A percentile compares a stretch with the other conserved stretches of the same genome.
Conservation (phyloP, 2,113 vertebrate species). For the Pituophis catenifer region DNA sequence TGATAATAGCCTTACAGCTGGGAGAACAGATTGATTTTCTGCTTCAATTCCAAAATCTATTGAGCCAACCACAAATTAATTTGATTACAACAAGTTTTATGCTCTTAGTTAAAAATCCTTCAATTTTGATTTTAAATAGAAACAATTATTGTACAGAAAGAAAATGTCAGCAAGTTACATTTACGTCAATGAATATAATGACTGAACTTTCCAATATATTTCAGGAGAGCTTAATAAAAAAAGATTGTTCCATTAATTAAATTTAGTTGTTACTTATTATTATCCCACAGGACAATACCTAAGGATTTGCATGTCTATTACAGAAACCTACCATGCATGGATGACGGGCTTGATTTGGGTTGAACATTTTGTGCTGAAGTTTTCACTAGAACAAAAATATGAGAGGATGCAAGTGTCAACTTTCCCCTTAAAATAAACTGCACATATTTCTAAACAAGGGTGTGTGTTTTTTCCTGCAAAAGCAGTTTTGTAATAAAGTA, state of each 20-base stretch:
- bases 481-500: neutral
- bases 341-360: slow-evolving; percentile 59
- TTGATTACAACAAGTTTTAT: neutral
- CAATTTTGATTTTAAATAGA: neutral
- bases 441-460: neutral
- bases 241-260: slow-evolving; percentile 30
- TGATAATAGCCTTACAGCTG: neutral
- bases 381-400: slow-evolving; percentile 65
- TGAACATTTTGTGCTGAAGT: slow-evolving; percentile 66
- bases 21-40: neutral
- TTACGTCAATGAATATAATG: slow-evolving; percentile 1
- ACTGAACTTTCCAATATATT: neutral
- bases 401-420: neutral
- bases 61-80: neutral
- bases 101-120: neutral
- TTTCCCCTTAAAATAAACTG: neutral
- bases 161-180: neutral
- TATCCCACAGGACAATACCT: neutral
- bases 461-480: neutral
- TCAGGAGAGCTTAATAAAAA: slow-evolving; percentile 13
- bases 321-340: slow-evolving; percentile 73
- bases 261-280: slow-evolving; percentile 8
- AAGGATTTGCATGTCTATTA: neutral
- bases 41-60: neutral
- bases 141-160: neutral